Evolutionary conservation across 2,113 vertebrate species (phyloP).

Genomic region (Ascaphus truei): DNA sequence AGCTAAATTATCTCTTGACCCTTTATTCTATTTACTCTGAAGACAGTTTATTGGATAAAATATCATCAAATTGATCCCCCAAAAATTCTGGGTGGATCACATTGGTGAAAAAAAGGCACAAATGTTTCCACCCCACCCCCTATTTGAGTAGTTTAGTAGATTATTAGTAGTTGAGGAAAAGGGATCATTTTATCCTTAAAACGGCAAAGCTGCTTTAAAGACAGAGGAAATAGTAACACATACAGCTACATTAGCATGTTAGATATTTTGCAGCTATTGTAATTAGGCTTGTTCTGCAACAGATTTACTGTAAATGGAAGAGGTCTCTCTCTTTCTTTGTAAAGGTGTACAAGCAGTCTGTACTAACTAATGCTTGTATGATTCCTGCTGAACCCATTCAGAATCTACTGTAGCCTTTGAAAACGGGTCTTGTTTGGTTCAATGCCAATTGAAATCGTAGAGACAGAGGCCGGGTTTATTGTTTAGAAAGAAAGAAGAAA

Average conservation of each 20-base stretch:
- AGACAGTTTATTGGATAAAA: too few species aligned
- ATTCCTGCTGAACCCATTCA: constrained; percentile 8
- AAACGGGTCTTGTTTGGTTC: constrained; percentile 22
- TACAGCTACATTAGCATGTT: not conserved
- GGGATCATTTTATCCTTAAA: too few species aligned
- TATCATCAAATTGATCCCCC: too few species aligned
- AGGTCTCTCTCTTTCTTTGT: not conserved
- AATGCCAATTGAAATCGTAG: constrained; percentile 11
- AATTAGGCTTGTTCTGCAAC: not conserved
- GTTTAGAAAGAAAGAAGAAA: constrained; percentile 13
- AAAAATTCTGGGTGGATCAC: too few species aligned
- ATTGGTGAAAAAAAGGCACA: too few species aligned
- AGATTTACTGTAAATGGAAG: not conserved
- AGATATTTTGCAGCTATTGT: not conserved
- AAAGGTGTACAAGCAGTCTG: not conserved
- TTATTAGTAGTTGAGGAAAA: too few species aligned
- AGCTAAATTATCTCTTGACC: too few species aligned
- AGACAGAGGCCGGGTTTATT: not conserved
- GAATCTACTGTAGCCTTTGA: not conserved
- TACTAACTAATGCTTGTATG: not conserved
- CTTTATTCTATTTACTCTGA: too few species aligned
- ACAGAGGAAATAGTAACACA: not conserved
- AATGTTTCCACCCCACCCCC: too few species aligned
- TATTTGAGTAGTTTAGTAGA: too few species aligned
- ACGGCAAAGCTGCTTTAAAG: too few species aligned